Evolutionary conservation across 2,888 invertebrate genomes (phyloP), one percentile per base, ranked within the genome.

Genomic region (Phyto melanocephala): DNA sequence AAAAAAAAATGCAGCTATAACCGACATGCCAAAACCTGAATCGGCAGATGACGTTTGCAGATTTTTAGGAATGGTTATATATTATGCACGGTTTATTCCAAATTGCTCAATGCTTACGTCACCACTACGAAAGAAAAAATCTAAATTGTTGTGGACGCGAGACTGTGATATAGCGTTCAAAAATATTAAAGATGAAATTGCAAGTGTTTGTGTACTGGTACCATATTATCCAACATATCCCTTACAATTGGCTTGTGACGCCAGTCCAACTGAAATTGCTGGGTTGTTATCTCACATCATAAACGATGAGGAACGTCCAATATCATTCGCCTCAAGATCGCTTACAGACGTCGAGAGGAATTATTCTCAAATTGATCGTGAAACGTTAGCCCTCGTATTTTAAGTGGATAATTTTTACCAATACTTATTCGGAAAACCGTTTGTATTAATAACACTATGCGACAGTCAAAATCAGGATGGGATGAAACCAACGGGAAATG

Each of bases 371-470:
- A 28, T 74, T 2, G 74, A 74, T 20, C 54, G 74, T n/a, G 75
- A 75, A 24, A 47, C 74, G 2, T 15, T 75, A 17, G 58, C 65
- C 1, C 58, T 75, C 11, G 67, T 67, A 3, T 58, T 33, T 63
- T 11, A 28, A n/a, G 72, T 72, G 2, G 40, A 60, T 13, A 17
- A 71, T 37, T 70, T 70, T n/a, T 45, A 70, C 15, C 33, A 70
- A 45, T 58, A 70, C 62, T 7, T 79, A 72, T 81, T 63, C 81
- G 74, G 56, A 0, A 24, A 63, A 68, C 35, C 15, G 0, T 84
- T 84, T 45, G 45, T 22, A 20, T 47, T 84, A 0, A 28, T 84
- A 1, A 84, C 83, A 10, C n/a, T n/a, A n/a, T n/a, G n/a, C n/a
- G n/a, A n/a, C n/a, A n/a, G n/a, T n/a, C n/a, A n/a, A n/a, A n/a